Evolutionary conservation across 37 sponge, comb jelly and placozoan species (phyloP).

Genomic region (Lycopodina hypogea): DNA sequence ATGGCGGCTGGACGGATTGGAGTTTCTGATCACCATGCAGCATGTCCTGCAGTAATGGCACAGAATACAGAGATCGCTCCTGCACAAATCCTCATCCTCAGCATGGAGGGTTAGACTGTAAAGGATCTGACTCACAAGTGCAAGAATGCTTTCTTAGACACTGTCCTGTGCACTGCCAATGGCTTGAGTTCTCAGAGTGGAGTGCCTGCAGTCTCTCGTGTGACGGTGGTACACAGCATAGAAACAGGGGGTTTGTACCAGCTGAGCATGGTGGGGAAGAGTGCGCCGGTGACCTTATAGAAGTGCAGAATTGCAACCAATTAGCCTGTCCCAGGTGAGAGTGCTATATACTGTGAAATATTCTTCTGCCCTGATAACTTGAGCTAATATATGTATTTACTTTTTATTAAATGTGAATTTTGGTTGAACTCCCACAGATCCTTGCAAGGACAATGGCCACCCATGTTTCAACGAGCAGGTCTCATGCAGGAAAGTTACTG

Average conservation of each 20-base stretch:
- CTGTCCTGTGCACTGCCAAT: conserved; percentile 72
- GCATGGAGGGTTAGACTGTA: conserved; percentile 65
- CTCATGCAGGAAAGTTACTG: conserved; percentile 39
- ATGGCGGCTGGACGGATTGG: conserved; percentile 82
- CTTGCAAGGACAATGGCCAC: conserved; percentile 54
- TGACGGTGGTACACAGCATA: conserved; percentile 24
- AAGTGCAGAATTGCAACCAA: conserved; percentile 54
- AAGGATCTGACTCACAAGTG: conserved; percentile 21
- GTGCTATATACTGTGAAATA: not conserved
- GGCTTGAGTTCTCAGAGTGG: conserved; percentile 72
- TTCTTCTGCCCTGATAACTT: not conserved
- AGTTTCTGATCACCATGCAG: conserved; percentile 66
- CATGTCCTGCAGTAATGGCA: conserved; percentile 63
- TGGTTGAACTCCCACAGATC: conserved; percentile 53
- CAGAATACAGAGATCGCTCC: conserved; percentile 22
- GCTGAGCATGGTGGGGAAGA: conserved; percentile 53
- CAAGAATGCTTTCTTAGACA: conserved; percentile 44
- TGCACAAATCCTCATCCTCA: conserved; percentile 73
- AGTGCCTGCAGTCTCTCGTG: conserved; percentile 50
- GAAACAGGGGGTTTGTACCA: conserved; percentile 26
- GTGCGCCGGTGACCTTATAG: conserved; percentile 42
- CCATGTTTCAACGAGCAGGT: conserved; percentile 57
- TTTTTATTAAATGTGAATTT: too few relatives aligned
- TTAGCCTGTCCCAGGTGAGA: conserved; percentile 69
- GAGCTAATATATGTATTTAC: too few relatives aligned